Base-by-base conservation (phyloP, 2,888 invertebrate species). In the Spisula subtruncata region DNA sequence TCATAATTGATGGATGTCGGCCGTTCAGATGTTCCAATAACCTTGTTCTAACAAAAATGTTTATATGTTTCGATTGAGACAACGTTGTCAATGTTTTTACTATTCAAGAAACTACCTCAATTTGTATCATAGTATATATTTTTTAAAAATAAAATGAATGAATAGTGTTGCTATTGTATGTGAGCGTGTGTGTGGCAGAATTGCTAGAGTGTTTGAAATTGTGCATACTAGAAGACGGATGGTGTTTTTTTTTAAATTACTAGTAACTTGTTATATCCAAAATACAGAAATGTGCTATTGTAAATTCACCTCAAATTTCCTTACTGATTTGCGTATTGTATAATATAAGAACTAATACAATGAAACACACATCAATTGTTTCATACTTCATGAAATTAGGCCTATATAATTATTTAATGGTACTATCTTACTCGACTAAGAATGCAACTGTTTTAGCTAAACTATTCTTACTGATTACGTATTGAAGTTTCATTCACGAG, bases 71-170 rank as follows among this genome's bases (percentile, higher is more conserved):
- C 8, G 18, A 32, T 75, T 35, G 18, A 32, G 32, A 32, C 35
- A 32, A 32, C 18, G 35, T 12, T 35, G 16, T 16, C 29, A 75
- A 35, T 18, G 25, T 32, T 75, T 41, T 32, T 75, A 87, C 89
- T 89, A 89, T 89, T 87, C 89, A 89, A 84, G 66, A 71, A 84
- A 60, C 89, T 89, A 89, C 89, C 89, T 89, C 89, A 89, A 83
- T 16, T n/a, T 82, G 79, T 85, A 83, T 56, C 54, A 75, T 85
- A 81, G 81, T 81, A 81, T 81, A 51, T 48, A 48, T 16, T 46
- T 51, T 14, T 81, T n/a, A n/a, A 20, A 48, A 41, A 46, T 48
- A 5, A 14, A 81, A 46, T 46, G 46, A 48, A 8, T 51, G 25
- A 6, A 16, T 2, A 79, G 1, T 79, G 18, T 32, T 16, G 20